These are phyloP conservation scores for Megaustenia siamemsis DNA, from an alignment of 2,888 invertebrate species.

Conservation along the genomic window DNA sequence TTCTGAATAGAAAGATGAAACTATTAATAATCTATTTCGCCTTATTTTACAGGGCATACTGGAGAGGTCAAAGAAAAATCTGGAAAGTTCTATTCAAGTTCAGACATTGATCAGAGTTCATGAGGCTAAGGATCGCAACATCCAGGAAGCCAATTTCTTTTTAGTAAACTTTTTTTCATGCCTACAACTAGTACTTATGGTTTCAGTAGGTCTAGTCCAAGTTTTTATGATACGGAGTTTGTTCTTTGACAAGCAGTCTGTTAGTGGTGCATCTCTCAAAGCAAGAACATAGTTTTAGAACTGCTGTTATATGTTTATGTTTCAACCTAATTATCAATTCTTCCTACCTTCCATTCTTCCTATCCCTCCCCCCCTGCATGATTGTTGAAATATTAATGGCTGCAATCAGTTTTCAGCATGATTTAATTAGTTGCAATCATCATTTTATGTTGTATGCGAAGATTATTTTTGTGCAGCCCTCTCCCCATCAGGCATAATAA, in stretches of 20 bases:
- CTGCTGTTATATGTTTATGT: not conserved
- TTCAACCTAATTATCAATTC: too few species aligned
- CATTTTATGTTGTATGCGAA: too few species aligned
- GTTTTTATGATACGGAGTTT: conserved; percentile 88
- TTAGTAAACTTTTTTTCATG: conserved; percentile 87
- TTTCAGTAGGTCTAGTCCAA: conserved; percentile 86
- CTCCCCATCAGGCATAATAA: too few species aligned
- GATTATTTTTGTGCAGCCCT: too few species aligned
- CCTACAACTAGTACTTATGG: conserved; percentile 87
- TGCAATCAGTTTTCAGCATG: too few species aligned
- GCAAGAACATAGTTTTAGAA: conserved; percentile 45
- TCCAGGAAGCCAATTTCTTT: conserved; percentile 89
- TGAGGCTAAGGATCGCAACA: conserved; percentile 90
- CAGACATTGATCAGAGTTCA: conserved; percentile 84
- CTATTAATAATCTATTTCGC: too few species aligned
- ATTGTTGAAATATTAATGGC: too few species aligned
- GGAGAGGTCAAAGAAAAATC: conserved; percentile 82
- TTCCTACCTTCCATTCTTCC: too few species aligned
- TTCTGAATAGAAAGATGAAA: too few species aligned
- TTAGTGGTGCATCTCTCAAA: conserved; percentile 44
- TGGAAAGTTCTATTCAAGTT: conserved; percentile 77
- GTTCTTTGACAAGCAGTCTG: conserved; percentile 83
- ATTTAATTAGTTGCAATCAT: too few species aligned
- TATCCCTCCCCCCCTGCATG: too few species aligned
- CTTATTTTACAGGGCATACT: conserved; percentile 83